Base-by-base conservation (phyloP, 2,888 invertebrate genomes). In the Cantharis rufa region DNA sequence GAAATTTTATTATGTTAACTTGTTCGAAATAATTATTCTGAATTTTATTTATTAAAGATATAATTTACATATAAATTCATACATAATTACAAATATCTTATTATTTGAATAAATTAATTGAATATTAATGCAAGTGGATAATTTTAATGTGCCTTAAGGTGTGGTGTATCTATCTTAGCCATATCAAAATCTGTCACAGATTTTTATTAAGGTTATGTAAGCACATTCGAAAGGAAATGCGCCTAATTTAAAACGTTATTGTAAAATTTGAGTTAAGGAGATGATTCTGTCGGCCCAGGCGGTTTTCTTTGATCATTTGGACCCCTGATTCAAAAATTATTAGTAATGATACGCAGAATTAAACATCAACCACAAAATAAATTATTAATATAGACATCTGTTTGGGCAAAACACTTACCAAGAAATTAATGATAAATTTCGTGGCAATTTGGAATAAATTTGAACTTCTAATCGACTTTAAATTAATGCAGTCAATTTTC, bases 381-480 rank as follows among this genome's bases (percentile, higher is more conserved):
- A 76, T 75, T 68, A 76, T 76, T 72, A 76, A 76, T 76, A 76
- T 70, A 76, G 76, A 76, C 76, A 76, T 76, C 76, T 76, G 76
- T 76, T 71, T 69, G 48, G 48, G 48, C 15, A 64, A 62, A 62
- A 15, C 71, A 32, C 48, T 70, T 73, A 73, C 64, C 15, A 27
- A 63, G 76, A 76, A 76, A 76, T 76, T 73, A 73, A 73, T 70
- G 76, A 73, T 69, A 66, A 72, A 76, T 76, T 76, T 76, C 69
- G 76, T 70, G 72, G 76, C 72, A 61, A 11, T 15, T 18, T 21
- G 64, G 64, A 24, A 18, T 24, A 21, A 66, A 66, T 24, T 15
- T 21, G 64, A 66, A 66, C 64, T 76, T 76, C 61, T 18, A 32
- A 15, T 48, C 5, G 18, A 72, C 64, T 64, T 70, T 64, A 72